These are phyloP conservation scores for Lepidotrigona ventralis DNA, from an alignment of 1,140 invertebrate genomes.

Conservation along the genomic window DNA sequence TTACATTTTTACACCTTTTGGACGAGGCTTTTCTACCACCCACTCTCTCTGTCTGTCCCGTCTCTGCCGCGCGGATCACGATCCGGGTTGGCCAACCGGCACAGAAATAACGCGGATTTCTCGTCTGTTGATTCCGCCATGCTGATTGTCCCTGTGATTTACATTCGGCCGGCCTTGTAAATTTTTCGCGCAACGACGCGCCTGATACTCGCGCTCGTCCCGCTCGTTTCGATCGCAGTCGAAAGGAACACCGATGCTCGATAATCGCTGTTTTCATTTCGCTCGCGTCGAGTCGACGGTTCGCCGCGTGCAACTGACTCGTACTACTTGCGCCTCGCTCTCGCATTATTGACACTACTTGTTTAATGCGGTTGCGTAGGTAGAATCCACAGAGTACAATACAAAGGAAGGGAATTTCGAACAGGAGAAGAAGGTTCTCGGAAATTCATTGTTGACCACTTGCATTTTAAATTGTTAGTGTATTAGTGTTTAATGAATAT, in stretches of 20 bases:
- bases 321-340: not conserved
- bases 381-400: not conserved
- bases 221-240: not conserved
- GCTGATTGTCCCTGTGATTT: conserved; percentile 31
- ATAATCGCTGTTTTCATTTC: not conserved
- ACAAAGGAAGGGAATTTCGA: not conserved
- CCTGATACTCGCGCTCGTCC: not conserved
- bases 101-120: conserved; percentile 31
- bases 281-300: not conserved
- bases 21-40: conserved; percentile 24
- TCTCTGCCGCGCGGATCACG: conserved; percentile 37
- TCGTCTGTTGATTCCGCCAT: conserved; percentile 22
- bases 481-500: too few species aligned
- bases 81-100: not conserved
- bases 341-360: not conserved
- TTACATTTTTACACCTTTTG: conserved; percentile 48
- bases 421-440: not conserved
- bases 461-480: too few species aligned
- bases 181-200: conserved; percentile 18
- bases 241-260: not conserved
- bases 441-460: not conserved
- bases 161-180: conserved; percentile 17
- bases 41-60: not conserved
- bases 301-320: not conserved
- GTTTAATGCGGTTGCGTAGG: not conserved